A percentile compares a stretch with the other conserved stretches of the same genome.
Conservation (phyloP, 2,888 invertebrate species). For the Rhagonycha lutea region DNA sequence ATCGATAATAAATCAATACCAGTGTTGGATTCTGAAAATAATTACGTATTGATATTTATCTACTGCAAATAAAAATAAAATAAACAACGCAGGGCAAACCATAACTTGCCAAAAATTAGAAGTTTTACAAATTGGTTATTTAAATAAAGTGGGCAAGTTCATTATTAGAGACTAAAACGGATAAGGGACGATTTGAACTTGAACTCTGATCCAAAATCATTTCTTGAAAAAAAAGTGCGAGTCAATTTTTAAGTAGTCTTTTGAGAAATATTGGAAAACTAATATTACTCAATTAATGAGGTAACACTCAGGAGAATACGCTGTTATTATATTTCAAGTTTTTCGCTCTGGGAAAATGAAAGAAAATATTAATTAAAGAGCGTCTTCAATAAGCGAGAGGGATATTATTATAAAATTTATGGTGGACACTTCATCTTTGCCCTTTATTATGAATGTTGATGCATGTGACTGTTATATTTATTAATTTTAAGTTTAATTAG, state of each 20-base stretch:
- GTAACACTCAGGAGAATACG: not conserved
- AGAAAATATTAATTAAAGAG: not conserved
- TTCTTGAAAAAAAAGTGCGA: too few species aligned
- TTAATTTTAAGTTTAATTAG: not conserved
- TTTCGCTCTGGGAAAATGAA: not conserved
- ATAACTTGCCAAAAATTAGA: not conserved
- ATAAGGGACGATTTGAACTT: not conserved
- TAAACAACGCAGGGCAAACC: not conserved
- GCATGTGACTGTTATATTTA: not conserved
- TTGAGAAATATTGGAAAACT: not conserved
- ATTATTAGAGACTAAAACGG: not conserved
- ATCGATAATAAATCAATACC: not conserved
- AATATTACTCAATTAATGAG: not conserved
- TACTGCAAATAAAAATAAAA: not conserved
- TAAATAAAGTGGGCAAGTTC: not conserved
- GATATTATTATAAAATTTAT: not conserved
- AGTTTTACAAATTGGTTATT: not conserved
- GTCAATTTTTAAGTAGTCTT: not conserved
- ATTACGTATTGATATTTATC: not conserved
- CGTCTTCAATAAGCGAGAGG: not conserved
- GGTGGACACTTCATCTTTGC: not conserved
- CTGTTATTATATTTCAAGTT: not conserved
- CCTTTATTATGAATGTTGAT: not conserved
- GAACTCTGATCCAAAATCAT: too few species aligned
- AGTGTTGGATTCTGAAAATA: not conserved